A percentile compares a stretch with the other conserved stretches of the same genome.
Conservation (phyloP, 2,888 invertebrate genomes). For the Scotopteryx bipunctaria region DNA sequence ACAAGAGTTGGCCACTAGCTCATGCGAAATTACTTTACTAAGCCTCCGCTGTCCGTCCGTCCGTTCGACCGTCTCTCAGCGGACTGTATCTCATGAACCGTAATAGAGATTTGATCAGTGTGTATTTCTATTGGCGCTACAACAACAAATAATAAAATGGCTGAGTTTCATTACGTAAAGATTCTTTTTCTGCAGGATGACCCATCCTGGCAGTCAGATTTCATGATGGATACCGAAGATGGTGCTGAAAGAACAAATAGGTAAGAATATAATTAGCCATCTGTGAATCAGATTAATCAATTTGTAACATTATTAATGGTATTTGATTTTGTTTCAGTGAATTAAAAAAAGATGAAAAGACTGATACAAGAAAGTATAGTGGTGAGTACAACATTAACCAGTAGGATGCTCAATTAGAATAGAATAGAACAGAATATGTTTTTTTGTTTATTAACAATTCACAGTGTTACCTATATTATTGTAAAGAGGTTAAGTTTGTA, state of each 20-base stretch:
- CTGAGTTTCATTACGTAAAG: not conserved
- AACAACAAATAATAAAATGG: not conserved
- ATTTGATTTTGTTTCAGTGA: constrained; percentile 54
- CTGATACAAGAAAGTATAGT: constrained; percentile 64
- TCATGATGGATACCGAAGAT: constrained; percentile 71
- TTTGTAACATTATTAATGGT: not conserved
- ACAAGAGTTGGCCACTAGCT: too few relatives aligned
- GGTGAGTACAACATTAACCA: constrained; percentile 63
- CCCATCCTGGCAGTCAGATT: constrained; percentile 74
- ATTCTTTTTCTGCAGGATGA: constrained; percentile 57
- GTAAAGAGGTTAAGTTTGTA: too few relatives aligned
- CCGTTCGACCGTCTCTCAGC: too few relatives aligned
- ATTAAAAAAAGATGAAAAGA: constrained; percentile 61
- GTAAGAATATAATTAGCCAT: constrained; percentile 39
- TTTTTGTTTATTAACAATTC: too few relatives aligned
- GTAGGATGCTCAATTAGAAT: too few relatives aligned
- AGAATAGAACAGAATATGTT: too few relatives aligned
- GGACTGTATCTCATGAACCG: too few relatives aligned
- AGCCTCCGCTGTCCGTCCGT: too few relatives aligned
- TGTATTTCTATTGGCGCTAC: too few relatives aligned
- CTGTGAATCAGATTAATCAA: not conserved
- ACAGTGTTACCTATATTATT: too few relatives aligned
- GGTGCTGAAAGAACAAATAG: constrained; percentile 53
- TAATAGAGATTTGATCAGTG: too few relatives aligned
- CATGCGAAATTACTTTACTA: too few relatives aligned